phyloP scores from a whole-genome alignment of 2,113 vertebrate species.

The Scomber japonicus region DNA sequence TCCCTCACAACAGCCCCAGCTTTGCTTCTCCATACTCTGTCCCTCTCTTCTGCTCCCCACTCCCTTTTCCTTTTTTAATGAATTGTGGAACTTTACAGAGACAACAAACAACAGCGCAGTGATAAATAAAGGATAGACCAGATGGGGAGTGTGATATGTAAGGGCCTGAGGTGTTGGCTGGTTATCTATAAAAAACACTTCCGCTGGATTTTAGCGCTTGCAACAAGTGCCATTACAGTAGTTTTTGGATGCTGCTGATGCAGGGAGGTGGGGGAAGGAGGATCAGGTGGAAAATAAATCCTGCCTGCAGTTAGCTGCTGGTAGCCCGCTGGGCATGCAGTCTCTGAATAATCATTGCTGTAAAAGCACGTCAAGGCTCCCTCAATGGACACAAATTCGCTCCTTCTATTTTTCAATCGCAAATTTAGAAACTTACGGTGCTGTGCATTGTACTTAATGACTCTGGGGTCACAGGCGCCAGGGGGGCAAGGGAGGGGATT shows the following conservation, averaged over 20 bases:
- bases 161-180: constrained; percentile 88
- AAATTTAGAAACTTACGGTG: constrained; percentile 85
- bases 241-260: constrained; percentile 85
- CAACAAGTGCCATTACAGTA: constrained; percentile 92
- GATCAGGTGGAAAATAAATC: constrained; percentile 86
- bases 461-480: constrained; percentile 90
- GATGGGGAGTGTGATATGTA: constrained; percentile 78
- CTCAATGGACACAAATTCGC: constrained; percentile 90
- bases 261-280: constrained; percentile 81
- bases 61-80: constrained; percentile 87
- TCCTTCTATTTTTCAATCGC: constrained; percentile 86
- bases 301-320: constrained; percentile 78
- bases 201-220: constrained; percentile 82
- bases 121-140: constrained; percentile 92
- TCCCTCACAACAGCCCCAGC: constrained; percentile 74
- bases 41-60: constrained; percentile 47
- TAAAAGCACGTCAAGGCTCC: constrained; percentile 86
- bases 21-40: constrained; percentile 68
- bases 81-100: constrained; percentile 92
- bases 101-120: constrained; percentile 94
- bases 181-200: constrained; percentile 87
- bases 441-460: constrained; percentile 87
- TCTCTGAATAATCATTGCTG: constrained; percentile 86
- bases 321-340: constrained; percentile 81
- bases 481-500: constrained; percentile 79